A percentile compares a stretch with the other conserved stretches of the same genome.
phyloP scores from a whole-genome alignment of 2,888 invertebrate species.

The Himalopsyche anomala region DNA sequence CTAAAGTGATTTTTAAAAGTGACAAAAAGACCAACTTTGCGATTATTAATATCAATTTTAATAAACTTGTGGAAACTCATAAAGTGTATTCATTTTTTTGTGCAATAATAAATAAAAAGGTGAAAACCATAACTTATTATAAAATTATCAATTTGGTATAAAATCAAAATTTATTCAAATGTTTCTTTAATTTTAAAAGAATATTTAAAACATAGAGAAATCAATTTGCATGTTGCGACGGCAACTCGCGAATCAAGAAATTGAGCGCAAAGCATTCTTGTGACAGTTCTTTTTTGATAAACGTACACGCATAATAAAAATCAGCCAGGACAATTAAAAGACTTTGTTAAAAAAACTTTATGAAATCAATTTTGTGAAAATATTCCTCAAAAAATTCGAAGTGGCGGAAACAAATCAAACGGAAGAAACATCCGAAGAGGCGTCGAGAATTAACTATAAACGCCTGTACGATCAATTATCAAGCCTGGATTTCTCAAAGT shows the following conservation, averaged over 20 bases:
- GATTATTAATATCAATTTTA: background rate
- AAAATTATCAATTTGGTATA: background rate
- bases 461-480: slow-evolving; percentile 61
- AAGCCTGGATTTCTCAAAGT: slow-evolving; percentile 66
- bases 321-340: background rate
- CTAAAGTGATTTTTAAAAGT: background rate
- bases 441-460: slow-evolving; percentile 61
- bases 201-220: background rate
- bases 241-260: slow-evolving; percentile 35
- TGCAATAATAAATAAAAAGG: background rate
- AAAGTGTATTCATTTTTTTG: background rate
- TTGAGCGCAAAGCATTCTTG: background rate
- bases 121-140: background rate
- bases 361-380: background rate
- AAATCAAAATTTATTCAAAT: no score
- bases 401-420: slow-evolving; percentile 42
- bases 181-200: no score
- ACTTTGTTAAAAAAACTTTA: background rate
- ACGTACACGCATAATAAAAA: background rate
- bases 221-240: slow-evolving; percentile 51
- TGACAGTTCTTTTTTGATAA: background rate
- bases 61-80: background rate
- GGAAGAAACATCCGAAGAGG: slow-evolving; percentile 45
- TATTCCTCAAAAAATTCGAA: slow-evolving; percentile 3
- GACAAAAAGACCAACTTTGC: background rate